phyloP scores from a whole-genome alignment of 2,888 invertebrate genomes.

The Seira musarum region DNA sequence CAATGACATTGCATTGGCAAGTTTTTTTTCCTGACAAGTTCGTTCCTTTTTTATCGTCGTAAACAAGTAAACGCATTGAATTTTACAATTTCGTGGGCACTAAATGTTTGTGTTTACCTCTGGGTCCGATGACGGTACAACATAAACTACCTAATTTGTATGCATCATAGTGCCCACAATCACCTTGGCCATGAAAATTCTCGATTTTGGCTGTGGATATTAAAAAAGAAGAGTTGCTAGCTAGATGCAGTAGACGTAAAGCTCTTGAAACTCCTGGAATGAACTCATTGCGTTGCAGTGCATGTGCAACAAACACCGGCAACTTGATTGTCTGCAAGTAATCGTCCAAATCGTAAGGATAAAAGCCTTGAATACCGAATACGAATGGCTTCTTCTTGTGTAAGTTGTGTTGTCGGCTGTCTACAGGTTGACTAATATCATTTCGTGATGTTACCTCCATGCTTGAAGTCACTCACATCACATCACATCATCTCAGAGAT shows the following conservation, averaged over 20 bases:
- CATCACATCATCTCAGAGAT: neutral
- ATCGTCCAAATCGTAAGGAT: constrained; percentile 25
- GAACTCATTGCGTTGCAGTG: no score
- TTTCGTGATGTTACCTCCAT: constrained; percentile 45
- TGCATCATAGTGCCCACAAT: constrained; percentile 51
- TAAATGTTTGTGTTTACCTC: no score
- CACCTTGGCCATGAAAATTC: constrained; percentile 59
- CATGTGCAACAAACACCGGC: no score
- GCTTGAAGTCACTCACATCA: constrained; percentile 29
- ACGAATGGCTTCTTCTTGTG: neutral
- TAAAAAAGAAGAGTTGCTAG: no score
- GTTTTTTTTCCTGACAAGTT: neutral
- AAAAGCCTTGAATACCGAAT: neutral
- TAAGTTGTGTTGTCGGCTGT: constrained; percentile 49
- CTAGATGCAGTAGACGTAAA: no score
- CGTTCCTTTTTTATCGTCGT: neutral
- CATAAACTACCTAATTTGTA: constrained; percentile 49
- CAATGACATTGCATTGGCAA: constrained; percentile 24
- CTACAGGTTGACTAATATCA: constrained; percentile 53
- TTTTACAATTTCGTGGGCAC: no score
- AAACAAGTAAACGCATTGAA: constrained; percentile 7
- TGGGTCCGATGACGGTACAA: no score
- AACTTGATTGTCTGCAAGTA: constrained; percentile 37
- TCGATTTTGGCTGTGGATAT: no score
- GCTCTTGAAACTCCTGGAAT: no score